phyloP scores from a whole-genome alignment of 1,140 invertebrate genomes.

The Coptotermes formosanus region DNA sequence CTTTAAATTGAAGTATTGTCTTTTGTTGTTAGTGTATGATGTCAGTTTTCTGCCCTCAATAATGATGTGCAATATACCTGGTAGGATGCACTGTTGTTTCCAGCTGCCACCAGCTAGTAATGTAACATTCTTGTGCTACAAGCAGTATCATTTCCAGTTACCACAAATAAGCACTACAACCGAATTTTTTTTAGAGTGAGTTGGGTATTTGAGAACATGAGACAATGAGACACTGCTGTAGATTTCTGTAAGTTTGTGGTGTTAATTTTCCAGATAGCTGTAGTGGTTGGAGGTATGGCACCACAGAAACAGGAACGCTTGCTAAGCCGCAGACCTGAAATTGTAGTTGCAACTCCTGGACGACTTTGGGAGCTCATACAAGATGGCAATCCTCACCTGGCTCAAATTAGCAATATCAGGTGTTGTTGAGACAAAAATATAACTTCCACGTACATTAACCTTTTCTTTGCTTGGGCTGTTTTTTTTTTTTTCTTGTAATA shows the following conservation, averaged over 20 bases:
- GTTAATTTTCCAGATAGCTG: conserved; percentile 58
- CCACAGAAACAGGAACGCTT: conserved; percentile 88
- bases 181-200: neutral
- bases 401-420: conserved; percentile 67
- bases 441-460: too few species aligned
- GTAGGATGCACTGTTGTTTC: too few species aligned
- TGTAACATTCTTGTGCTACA: too few species aligned
- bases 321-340: conserved; percentile 78
- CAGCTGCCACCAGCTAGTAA: too few species aligned
- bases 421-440: conserved; percentile 40
- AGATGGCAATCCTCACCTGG: conserved; percentile 73
- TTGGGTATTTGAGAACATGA: conserved; percentile 27
- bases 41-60: too few species aligned
- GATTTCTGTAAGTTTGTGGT: neutral
- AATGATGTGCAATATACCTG: too few species aligned
- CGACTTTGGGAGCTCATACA: conserved; percentile 90
- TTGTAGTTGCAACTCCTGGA: conserved; percentile 95
- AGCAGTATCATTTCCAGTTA: too few species aligned
- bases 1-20: too few species aligned
- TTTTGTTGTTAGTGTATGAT: too few species aligned
- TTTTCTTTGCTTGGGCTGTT: too few species aligned
- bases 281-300: conserved; percentile 87
- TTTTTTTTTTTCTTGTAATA: too few species aligned
- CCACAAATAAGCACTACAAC: neutral
- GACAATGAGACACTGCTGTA: conserved; percentile 37